Evolutionary conservation across 1,140 invertebrate species (phyloP), one percentile per base, ranked within the genome.

Genomic region (Apis cerana): DNA sequence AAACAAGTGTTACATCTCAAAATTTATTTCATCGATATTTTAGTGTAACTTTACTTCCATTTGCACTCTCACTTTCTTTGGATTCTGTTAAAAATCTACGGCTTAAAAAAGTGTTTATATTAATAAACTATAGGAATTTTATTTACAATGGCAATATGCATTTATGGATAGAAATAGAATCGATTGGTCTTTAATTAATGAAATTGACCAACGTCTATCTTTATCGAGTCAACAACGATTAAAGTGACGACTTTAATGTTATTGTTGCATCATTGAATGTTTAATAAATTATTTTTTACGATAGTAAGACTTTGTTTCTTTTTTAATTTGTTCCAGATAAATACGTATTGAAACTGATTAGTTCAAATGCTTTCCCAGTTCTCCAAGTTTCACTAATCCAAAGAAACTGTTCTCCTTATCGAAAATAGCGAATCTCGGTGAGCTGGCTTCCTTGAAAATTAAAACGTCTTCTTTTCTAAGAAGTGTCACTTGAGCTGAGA

Each of bases 401-500:
- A 97, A 97, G 94, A 97, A 97, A 86, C 97, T 97, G 90, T 97
- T 97, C 70, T 96, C 96, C 21, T 95, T 95, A 88, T 97, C 95
- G 90, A 97, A 96, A 21, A 97, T 92, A 0, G 96, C 96, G 89
- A 96, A 96, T 74, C 96, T 94, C 76, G 96, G 95, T 10, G 95
- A 94, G 5, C 96, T 96, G 9, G 97, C 95, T 85, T 97, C 97
- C 75, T 95, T 95, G 2, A 97, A 89, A 27, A 95, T 95, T 8
- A 97, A 92, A 50, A 93, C 94, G 90, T 97, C 97, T 43, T 95
- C 95, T 56, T 95, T 92, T 69, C 94, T 94, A 5, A 97, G 92
- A 89, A 95, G 92, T 10, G 96, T 95, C 15, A 96, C 95, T 21
- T 96, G 96, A 12, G 96, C 96, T 17, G 97, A 97, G 91, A 96